Percentiles rank a stretch among this genome's conserved stretches.
Conservation (phyloP, 2,888 invertebrate species). For the Nebria brevicollis region DNA sequence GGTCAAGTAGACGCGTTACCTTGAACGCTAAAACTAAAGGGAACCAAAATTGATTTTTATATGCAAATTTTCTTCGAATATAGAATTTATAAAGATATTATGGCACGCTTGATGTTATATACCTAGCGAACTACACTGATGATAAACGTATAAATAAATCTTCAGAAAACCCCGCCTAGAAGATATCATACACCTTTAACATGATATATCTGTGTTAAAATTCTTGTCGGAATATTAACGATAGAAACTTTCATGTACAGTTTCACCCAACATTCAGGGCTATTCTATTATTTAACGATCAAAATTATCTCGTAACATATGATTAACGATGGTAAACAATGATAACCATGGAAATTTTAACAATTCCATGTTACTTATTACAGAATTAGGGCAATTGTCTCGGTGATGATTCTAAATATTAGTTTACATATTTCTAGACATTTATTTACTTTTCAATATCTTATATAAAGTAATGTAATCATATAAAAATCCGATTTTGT, state of each 20-base stretch:
- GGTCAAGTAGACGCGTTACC: conserved; percentile 4
- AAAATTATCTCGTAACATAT: too few species aligned
- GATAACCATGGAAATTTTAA: too few species aligned
- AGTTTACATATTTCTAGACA: too few species aligned
- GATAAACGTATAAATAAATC: background rate
- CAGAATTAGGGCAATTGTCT: too few species aligned
- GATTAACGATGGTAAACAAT: too few species aligned
- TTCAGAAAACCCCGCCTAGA: background rate
- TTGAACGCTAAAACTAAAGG: conserved; percentile 8
- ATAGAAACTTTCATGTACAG: background rate
- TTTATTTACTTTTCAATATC: too few species aligned
- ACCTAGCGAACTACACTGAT: background rate
- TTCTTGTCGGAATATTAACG: background rate
- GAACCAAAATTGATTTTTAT: background rate
- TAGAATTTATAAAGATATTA: conserved; percentile 1
- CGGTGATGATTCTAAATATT: too few species aligned
- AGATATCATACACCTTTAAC: background rate
- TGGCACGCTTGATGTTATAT: background rate
- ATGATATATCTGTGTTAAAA: background rate
- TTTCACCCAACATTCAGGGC: too few species aligned
- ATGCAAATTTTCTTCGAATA: background rate
- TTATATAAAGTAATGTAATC: too few species aligned
- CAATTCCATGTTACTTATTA: too few species aligned
- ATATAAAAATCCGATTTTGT: too few species aligned
- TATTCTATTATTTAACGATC: too few species aligned